phyloP scores from a whole-genome alignment of 2,113 vertebrate species.

The Spheniscus mendiculus region DNA sequence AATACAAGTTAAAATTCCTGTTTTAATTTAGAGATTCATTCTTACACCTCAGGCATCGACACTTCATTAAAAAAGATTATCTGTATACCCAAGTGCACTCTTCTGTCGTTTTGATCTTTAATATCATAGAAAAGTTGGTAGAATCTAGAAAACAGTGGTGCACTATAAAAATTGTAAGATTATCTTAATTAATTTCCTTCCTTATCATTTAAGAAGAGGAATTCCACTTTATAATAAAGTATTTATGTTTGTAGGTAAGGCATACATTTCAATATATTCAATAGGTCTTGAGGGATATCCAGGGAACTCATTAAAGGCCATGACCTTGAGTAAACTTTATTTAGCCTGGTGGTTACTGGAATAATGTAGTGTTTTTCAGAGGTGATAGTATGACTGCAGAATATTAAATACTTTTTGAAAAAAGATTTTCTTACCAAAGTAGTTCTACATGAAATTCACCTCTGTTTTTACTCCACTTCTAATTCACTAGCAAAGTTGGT shows the following conservation, averaged over 20 bases:
- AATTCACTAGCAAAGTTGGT: neutral
- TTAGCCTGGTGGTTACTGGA: slow-evolving; percentile 1
- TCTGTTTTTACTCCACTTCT: neutral
- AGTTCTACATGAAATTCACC: neutral
- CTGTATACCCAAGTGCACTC: neutral
- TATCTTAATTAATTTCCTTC: neutral
- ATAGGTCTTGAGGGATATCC: neutral
- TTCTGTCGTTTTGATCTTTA: neutral
- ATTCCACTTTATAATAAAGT: neutral
- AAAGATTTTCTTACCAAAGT: neutral
- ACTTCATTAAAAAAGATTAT: neutral
- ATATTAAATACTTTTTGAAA: neutral
- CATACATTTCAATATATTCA: neutral
- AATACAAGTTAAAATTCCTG: neutral
- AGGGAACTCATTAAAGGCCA: slow-evolving; percentile 9
- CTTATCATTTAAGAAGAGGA: neutral
- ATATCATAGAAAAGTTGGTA: neutral
- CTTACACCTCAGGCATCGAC: neutral
- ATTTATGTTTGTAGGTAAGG: neutral
- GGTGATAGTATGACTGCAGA: neutral
- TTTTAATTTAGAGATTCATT: neutral
- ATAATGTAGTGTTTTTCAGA: neutral
- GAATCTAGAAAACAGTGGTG: neutral
- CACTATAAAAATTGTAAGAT: neutral
- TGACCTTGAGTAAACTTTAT: neutral